Conservation (phyloP, 2,888 invertebrate species). For the Eupithecia dodoneata region DNA sequence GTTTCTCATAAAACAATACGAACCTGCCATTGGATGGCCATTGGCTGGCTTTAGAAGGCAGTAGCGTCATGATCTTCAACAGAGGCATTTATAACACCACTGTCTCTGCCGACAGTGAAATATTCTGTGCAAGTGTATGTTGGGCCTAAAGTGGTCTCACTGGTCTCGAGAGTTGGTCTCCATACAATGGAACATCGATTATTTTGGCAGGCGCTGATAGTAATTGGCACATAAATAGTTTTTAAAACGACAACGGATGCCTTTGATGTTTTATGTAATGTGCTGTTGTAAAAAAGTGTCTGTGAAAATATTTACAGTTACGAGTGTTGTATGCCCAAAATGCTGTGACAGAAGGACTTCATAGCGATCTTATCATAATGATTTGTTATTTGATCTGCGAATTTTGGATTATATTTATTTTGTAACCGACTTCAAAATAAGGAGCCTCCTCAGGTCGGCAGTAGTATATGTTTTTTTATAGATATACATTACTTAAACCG, state of each 20-base stretch:
- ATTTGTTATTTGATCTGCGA: neutral
- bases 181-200: conserved; percentile 68
- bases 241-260: conserved; percentile 36
- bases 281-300: conserved; percentile 39
- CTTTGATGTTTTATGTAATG: conserved; percentile 43
- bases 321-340: conserved; percentile 9
- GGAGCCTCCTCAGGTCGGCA: neutral
- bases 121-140: conserved; percentile 59
- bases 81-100: conserved; percentile 65
- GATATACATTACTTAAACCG: neutral
- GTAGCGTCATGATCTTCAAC: conserved; percentile 49
- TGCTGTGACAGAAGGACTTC: neutral
- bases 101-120: conserved; percentile 59
- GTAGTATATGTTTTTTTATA: neutral
- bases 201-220: conserved; percentile 61
- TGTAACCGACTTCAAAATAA: neutral
- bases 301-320: conserved; percentile 21
- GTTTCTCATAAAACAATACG: neutral
- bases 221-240: conserved; percentile 64
- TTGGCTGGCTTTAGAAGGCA: neutral
- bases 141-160: conserved; percentile 54
- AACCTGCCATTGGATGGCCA: neutral
- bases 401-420: neutral
- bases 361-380: neutral
- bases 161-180: conserved; percentile 44